phyloP scores from a whole-genome alignment of 35 echinoderm and acorn worm genomes.

The Lytechinus pictus region DNA sequence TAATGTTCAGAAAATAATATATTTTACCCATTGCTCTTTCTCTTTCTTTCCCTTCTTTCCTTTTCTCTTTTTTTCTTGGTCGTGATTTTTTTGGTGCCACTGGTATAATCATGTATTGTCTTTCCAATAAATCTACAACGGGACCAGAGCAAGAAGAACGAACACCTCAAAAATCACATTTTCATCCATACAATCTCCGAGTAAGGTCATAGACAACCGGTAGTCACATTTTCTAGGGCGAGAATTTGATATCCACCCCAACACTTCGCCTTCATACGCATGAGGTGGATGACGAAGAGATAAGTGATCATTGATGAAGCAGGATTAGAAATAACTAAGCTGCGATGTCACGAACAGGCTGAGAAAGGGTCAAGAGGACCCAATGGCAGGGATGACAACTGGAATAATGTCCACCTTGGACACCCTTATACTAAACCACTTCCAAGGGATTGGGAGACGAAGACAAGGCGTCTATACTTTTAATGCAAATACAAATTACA shows the following conservation, averaged over 20 bases:
- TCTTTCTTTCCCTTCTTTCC: too few relatives aligned
- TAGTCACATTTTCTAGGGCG: background rate
- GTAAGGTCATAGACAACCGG: background rate
- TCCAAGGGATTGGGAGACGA: background rate
- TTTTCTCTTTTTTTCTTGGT: too few relatives aligned
- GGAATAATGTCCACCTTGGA: conserved; percentile 3
- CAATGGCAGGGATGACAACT: background rate
- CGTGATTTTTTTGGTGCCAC: too few relatives aligned
- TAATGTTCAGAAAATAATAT: too few relatives aligned
- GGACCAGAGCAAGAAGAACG: too few relatives aligned
- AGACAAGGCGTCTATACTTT: too few relatives aligned
- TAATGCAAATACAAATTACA: too few relatives aligned
- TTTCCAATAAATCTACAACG: too few relatives aligned
- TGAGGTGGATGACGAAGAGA: background rate
- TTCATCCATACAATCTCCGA: too few relatives aligned
- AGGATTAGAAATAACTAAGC: conserved; percentile 16
- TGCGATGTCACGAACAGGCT: conserved; percentile 31
- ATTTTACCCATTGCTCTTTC: too few relatives aligned
- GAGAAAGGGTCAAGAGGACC: conserved; percentile 11
- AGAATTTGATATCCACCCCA: conserved; percentile 31
- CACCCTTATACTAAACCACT: background rate
- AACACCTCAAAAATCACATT: too few relatives aligned
- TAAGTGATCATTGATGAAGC: background rate
- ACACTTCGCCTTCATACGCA: background rate
- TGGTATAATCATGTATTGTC: too few relatives aligned